These are phyloP conservation scores for Chelon auratus DNA, from an alignment of 2,797 vertebrate species.

Conservation along the genomic window DNA sequence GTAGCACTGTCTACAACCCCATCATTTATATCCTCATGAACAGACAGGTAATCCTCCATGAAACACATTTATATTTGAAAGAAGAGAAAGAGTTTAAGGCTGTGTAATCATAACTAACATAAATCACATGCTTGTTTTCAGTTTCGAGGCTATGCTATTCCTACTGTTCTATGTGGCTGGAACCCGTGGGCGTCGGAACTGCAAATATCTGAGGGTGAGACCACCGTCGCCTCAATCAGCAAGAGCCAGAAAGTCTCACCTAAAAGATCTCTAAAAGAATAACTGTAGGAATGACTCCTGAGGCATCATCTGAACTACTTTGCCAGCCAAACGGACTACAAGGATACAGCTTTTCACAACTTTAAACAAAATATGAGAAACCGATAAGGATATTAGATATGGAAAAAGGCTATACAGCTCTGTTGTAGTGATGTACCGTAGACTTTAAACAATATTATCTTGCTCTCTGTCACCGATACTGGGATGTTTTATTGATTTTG, in stretches of 20 bases:
- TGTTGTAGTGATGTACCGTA: not conserved
- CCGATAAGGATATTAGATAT: not conserved
- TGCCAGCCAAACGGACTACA: not conserved
- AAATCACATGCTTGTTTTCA: slow-evolving; percentile 44
- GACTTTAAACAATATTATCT: not conserved
- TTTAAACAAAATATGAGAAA: not conserved
- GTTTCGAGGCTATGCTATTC: slow-evolving; percentile 79
- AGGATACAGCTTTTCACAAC: slow-evolving; percentile 1
- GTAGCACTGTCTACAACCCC: slow-evolving; percentile 84
- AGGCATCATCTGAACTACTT: not conserved
- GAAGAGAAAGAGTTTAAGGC: not conserved
- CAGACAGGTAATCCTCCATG: slow-evolving; percentile 72
- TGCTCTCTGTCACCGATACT: not conserved
- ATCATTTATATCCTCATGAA: slow-evolving; percentile 86
- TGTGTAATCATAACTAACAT: not conserved
- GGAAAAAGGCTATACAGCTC: not conserved
- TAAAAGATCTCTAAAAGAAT: slow-evolving; percentile 53
- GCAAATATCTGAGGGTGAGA: slow-evolving; percentile 59
- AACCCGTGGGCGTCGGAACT: slow-evolving; percentile 74
- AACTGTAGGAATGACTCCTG: not conserved
- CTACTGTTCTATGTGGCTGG: slow-evolving; percentile 80
- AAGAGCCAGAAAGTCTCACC: slow-evolving; percentile 66
- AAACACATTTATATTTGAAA: not conserved
- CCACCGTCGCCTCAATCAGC: slow-evolving; percentile 51
- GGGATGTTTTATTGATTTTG: not conserved